phyloP scores from a whole-genome alignment of 2,113 vertebrate genomes.

The Thamnaconus septentrionalis region DNA sequence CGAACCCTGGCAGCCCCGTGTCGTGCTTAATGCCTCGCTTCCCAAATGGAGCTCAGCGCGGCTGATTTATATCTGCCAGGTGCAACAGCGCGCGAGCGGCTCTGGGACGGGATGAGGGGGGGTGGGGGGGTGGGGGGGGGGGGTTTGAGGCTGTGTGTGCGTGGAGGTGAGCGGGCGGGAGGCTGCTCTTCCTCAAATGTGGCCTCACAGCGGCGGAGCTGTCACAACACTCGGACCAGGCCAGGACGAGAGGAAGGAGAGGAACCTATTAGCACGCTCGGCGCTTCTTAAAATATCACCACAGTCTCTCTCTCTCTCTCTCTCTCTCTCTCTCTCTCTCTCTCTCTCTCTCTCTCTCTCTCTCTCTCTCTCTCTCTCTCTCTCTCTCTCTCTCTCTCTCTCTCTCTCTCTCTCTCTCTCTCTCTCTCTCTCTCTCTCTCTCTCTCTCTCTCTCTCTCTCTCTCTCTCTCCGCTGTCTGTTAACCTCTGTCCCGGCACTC shows the following conservation, averaged over 20 bases:
- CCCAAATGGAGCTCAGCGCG: slow-evolving; percentile 76
- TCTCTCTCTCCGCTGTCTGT: no score
- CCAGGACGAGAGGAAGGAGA: slow-evolving; percentile 37
- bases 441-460: no score
- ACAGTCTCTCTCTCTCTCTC: slow-evolving; percentile 25
- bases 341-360: slow-evolving; percentile 10
- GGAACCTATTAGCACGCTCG: slow-evolving; percentile 50
- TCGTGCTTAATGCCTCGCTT: slow-evolving; percentile 83
- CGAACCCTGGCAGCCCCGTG: slow-evolving; percentile 78
- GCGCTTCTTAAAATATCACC: slow-evolving; percentile 55
- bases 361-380: slow-evolving; percentile 9
- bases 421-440: no score
- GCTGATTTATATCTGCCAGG: slow-evolving; percentile 84
- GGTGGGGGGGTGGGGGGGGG: slow-evolving; percentile 68
- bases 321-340: slow-evolving; percentile 29
- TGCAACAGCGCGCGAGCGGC: slow-evolving; percentile 69
- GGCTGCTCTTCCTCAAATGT: slow-evolving; percentile 71
- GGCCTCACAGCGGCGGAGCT: slow-evolving; percentile 49
- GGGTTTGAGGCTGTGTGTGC: slow-evolving; percentile 44
- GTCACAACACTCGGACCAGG: slow-evolving; percentile 58
- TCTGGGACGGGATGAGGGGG: slow-evolving; percentile 57
- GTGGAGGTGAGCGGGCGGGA: slow-evolving; percentile 45
- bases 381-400: not conserved
- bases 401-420: no score
- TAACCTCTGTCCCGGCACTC: no score